phyloP scores from a whole-genome alignment of 2,113 vertebrate species.

The Phylloscopus whistleri region DNA sequence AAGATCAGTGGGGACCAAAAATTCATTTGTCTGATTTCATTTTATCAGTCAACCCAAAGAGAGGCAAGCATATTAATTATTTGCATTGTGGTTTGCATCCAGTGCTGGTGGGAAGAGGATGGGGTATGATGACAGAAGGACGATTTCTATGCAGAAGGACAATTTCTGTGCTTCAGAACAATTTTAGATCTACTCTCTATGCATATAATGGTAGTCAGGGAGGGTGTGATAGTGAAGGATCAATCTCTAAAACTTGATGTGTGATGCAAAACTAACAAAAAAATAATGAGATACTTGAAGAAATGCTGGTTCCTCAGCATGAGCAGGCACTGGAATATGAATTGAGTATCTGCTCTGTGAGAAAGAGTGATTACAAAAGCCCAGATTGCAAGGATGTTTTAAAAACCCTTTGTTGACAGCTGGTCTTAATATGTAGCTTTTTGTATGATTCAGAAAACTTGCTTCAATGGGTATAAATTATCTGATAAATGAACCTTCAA shows the following conservation, averaged over 20 bases:
- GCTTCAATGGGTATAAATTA: background rate
- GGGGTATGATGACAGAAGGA: background rate
- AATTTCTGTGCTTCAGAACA: background rate
- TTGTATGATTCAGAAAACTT: background rate
- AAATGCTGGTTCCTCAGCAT: background rate
- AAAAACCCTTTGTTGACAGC: background rate
- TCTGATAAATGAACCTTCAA: background rate
- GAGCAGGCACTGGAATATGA: background rate
- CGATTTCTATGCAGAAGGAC: background rate
- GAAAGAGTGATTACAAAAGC: background rate
- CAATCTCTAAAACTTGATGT: background rate
- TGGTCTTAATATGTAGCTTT: background rate
- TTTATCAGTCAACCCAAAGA: slow-evolving; percentile 45
- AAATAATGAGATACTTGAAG: background rate
- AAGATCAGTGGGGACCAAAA: slow-evolving; percentile 41
- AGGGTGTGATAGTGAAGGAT: background rate
- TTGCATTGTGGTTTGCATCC: background rate
- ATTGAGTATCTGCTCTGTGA: background rate
- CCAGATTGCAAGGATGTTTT: background rate
- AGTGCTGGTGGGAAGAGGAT: background rate
- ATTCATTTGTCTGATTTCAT: slow-evolving; percentile 55
- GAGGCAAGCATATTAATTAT: background rate
- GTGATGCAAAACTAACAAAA: background rate
- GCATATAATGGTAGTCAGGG: fast-evolving
- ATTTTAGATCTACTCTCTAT: background rate